These are phyloP conservation scores for Melanotaenia duboulayi DNA, from an alignment of 2,113 vertebrate species.

Conservation along the genomic window DNA sequence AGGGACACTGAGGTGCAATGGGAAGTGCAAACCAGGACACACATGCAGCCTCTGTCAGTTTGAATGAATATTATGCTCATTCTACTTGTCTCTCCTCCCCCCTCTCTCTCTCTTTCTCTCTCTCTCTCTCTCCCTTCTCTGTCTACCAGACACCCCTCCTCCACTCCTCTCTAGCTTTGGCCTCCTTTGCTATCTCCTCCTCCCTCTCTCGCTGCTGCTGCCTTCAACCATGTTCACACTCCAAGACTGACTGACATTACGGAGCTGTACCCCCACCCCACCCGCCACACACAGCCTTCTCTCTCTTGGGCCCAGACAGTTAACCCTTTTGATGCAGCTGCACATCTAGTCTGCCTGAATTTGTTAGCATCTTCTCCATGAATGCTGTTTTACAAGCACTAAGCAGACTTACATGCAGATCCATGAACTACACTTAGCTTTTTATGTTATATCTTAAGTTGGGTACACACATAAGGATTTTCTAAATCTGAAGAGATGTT, in stretches of 20 bases:
- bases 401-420: background rate
- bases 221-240: constrained; percentile 80
- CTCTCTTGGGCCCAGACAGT: constrained; percentile 58
- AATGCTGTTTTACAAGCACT: background rate
- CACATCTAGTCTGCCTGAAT: constrained; percentile 28
- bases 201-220: constrained; percentile 46
- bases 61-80: constrained; percentile 83
- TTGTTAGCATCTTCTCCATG: background rate
- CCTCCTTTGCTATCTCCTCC: constrained; percentile 64
- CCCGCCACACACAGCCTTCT: constrained; percentile 24
- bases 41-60: constrained; percentile 79
- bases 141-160: constrained; percentile 71
- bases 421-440: background rate
- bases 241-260: constrained; percentile 69
- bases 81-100: constrained; percentile 69
- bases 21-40: constrained; percentile 81
- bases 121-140: constrained; percentile 37
- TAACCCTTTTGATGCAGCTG: constrained; percentile 67
- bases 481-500: too few relatives aligned
- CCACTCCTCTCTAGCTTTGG: constrained; percentile 62
- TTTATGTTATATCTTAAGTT: background rate
- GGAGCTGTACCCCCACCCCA: constrained; percentile 48
- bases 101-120: constrained; percentile 48
- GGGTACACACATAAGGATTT: too few relatives aligned
- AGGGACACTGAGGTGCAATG: constrained; percentile 47